These are phyloP conservation scores for Synergus japonicus DNA, from an alignment of 2,888 invertebrate species.

Conservation along the genomic window DNA sequence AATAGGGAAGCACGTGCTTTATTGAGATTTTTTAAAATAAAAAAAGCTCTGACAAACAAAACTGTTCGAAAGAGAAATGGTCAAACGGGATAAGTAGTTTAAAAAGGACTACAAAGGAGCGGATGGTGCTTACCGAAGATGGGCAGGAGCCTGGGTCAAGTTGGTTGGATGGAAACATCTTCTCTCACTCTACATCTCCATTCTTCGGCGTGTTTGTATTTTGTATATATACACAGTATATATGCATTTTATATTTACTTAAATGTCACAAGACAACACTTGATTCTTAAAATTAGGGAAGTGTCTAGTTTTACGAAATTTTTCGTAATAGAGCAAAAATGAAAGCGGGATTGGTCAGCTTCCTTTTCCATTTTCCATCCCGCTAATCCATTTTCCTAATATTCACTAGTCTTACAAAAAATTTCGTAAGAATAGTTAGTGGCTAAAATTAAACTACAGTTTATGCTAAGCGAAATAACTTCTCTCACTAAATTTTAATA, in stretches of 20 bases:
- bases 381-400: no score
- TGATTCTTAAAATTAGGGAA: neutral
- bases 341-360: no score
- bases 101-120: slow-evolving; percentile 76
- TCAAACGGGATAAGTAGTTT: slow-evolving; percentile 76
- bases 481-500: neutral
- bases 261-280: slow-evolving; percentile 8
- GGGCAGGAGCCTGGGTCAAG: slow-evolving; percentile 77
- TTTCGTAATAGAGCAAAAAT: neutral
- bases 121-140: slow-evolving; percentile 77
- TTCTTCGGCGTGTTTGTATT: slow-evolving; percentile 58
- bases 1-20: neutral
- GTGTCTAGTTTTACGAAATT: neutral
- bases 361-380: no score
- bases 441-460: neutral
- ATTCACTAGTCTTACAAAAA: no score
- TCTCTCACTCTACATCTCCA: slow-evolving; percentile 64
- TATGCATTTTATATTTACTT: slow-evolving; percentile 44
- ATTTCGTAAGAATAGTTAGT: no score
- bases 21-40: neutral
- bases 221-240: slow-evolving; percentile 52
- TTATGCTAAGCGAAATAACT: neutral
- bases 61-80: slow-evolving; percentile 55
- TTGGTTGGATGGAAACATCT: slow-evolving; percentile 71
- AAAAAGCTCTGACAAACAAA: slow-evolving; percentile 1